A percentile compares a stretch with the other conserved stretches of the same genome.
These are phyloP conservation scores for Glyphotaelius pellucidus DNA, from an alignment of 2,888 invertebrate species.

Conservation along the genomic window DNA sequence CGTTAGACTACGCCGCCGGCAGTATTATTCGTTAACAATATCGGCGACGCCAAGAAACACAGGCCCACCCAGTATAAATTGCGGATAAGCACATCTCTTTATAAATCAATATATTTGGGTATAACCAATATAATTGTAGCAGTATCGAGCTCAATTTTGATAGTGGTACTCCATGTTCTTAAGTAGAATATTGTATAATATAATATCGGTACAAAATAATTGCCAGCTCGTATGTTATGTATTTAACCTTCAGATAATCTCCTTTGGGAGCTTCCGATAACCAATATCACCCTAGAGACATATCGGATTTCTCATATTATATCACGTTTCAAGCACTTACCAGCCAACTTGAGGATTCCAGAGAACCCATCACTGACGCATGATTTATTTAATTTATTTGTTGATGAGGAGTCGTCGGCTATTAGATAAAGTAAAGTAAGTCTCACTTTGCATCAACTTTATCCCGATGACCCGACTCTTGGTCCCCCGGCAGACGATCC, in stretches of 20 bases:
- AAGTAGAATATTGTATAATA: background rate
- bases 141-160: background rate
- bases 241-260: background rate
- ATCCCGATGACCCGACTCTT: no score
- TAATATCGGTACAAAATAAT: background rate
- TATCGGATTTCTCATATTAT: background rate
- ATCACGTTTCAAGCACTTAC: background rate
- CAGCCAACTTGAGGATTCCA: background rate
- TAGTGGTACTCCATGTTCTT: background rate
- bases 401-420: background rate
- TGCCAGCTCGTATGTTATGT: background rate
- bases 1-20: no score
- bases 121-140: background rate
- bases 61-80: no score
- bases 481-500: no score
- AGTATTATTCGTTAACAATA: no score
- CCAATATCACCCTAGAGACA: background rate
- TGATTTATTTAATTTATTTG: background rate
- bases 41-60: no score
- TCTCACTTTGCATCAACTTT: background rate
- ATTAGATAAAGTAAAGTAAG: background rate
- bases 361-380: background rate
- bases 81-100: no score
- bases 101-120: background rate
- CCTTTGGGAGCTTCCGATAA: constrained; percentile 4